A percentile compares a stretch with the other conserved stretches of the same genome.
Evolutionary conservation across 2,113 vertebrate genomes (phyloP).

Genomic region (Chaetodon auriga): DNA sequence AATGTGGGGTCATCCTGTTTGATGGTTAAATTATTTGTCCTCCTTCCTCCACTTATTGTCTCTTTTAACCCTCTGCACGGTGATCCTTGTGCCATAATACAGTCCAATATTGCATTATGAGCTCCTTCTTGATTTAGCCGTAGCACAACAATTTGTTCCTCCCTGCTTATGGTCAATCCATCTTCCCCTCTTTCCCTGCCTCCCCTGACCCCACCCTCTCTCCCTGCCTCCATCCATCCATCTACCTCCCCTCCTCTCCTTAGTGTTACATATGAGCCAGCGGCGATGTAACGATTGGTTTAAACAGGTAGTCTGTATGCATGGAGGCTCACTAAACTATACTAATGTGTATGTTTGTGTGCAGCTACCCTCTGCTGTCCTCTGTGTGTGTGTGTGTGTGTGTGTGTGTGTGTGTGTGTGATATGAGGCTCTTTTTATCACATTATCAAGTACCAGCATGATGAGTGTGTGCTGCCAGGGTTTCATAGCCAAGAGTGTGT

Average conservation of each 20-base stretch:
- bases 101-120: background rate
- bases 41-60: background rate
- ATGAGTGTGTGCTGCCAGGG: slow-evolving; percentile 32
- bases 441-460: slow-evolving; percentile 34
- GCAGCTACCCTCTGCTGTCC: slow-evolving; percentile 17
- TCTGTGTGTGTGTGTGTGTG: slow-evolving; percentile 30
- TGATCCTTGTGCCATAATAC: background rate
- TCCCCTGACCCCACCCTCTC: slow-evolving; percentile 14
- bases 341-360: slow-evolving; percentile 59
- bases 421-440: slow-evolving; percentile 34
- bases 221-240: slow-evolving; percentile 45
- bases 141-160: slow-evolving; percentile 27
- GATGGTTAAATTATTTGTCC: background rate
- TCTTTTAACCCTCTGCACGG: background rate
- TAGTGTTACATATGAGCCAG: slow-evolving; percentile 60
- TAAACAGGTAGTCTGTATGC: slow-evolving; percentile 81
- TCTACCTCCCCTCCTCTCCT: slow-evolving; percentile 38
- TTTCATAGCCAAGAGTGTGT: slow-evolving; percentile 17
- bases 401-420: slow-evolving; percentile 33
- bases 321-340: slow-evolving; percentile 59
- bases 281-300: slow-evolving; percentile 60
- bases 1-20: background rate
- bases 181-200: slow-evolving; percentile 32
- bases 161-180: slow-evolving; percentile 19
- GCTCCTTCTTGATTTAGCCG: slow-evolving; percentile 28